Conservation (phyloP, 1,140 invertebrate species). For the Leptopilina clavipes region DNA sequence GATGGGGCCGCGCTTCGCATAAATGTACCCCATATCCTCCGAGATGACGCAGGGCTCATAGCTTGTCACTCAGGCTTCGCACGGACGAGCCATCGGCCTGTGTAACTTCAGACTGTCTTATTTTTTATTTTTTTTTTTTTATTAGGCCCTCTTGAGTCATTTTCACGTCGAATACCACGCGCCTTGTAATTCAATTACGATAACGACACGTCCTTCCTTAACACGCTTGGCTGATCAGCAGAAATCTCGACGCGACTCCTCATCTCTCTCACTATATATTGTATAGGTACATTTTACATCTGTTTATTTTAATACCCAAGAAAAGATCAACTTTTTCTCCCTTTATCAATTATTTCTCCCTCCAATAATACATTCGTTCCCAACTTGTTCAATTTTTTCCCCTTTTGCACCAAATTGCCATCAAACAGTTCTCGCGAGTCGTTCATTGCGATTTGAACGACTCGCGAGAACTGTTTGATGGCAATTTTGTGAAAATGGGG, state of each 20-base stretch:
- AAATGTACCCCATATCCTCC: constrained; percentile 54
- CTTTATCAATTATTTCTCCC: background rate
- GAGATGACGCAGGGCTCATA: constrained; percentile 63
- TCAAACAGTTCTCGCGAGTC: no score
- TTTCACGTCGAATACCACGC: constrained; percentile 54
- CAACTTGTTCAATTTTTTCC: no score
- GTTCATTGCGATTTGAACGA: no score
- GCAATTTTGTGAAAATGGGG: no score
- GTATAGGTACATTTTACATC: background rate
- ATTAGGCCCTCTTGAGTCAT: constrained; percentile 50
- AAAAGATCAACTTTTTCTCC: background rate
- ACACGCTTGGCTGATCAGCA: constrained; percentile 18
- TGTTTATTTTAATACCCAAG: constrained; percentile 29
- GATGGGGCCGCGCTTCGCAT: constrained; percentile 68
- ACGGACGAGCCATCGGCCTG: constrained; percentile 66
- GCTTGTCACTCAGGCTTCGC: constrained; percentile 69
- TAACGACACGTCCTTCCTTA: constrained; percentile 40
- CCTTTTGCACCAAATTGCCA: no score
- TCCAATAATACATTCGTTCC: no score
- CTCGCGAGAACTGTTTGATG: no score
- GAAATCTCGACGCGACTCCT: constrained; percentile 13
- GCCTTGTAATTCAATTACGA: constrained; percentile 53
- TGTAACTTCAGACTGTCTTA: constrained; percentile 62
- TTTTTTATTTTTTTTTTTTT: no score
- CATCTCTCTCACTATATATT: background rate